Evolutionary conservation across 2,797 vertebrate genomes (phyloP).

Genomic region (Rhinophrynus dorsalis): DNA sequence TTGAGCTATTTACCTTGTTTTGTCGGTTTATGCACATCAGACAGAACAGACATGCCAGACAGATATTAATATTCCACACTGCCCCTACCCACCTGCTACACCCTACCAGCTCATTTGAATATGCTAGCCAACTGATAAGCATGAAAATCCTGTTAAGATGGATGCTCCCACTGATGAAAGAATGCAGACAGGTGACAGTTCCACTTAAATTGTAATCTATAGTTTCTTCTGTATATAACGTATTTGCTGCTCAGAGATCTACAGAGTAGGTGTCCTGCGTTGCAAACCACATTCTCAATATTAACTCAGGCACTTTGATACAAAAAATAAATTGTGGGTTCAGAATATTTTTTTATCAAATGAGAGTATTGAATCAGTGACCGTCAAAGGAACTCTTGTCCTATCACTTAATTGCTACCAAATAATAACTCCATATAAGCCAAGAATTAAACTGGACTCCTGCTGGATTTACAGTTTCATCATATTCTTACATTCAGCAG

Average conservation of each 20-base stretch:
- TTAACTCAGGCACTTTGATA: conserved; percentile 47
- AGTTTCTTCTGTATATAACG: neutral
- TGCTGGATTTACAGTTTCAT: conserved; percentile 3
- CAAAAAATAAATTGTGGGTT: conserved; percentile 23
- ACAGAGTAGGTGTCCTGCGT: neutral
- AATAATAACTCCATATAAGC: neutral
- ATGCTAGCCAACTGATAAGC: no score
- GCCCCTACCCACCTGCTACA: no score
- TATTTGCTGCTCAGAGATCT: neutral
- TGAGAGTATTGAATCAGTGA: neutral
- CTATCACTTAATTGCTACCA: neutral
- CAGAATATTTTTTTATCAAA: neutral
- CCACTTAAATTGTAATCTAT: neutral
- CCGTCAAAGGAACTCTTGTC: neutral
- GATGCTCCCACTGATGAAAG: no score
- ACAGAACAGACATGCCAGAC: no score
- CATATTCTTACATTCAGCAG: conserved; percentile 3
- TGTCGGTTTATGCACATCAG: no score
- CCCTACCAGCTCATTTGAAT: no score
- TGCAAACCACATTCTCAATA: conserved; percentile 10
- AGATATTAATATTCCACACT: no score
- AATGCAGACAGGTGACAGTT: no score
- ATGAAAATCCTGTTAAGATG: no score
- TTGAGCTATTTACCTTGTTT: no score
- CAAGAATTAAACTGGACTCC: neutral